Evolutionary conservation across 2,888 invertebrate species (phyloP).

Genomic region (Ctenicera cuprea): DNA sequence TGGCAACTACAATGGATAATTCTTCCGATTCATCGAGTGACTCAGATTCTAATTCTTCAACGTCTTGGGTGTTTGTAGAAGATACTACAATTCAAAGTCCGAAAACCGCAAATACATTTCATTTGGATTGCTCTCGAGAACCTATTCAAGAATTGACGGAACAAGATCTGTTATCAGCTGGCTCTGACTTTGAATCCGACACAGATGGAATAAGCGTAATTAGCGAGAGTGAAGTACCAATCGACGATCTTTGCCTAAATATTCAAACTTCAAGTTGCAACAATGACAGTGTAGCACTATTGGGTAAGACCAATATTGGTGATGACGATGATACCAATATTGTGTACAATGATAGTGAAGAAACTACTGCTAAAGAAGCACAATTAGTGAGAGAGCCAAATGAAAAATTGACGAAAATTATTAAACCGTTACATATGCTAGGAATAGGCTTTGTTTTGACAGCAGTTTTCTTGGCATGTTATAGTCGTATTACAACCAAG

Average conservation of each 20-base stretch:
- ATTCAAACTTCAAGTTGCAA: neutral
- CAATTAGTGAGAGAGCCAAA: neutral
- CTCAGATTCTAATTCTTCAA: conserved; percentile 52
- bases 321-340: neutral
- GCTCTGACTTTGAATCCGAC: conserved; percentile 54
- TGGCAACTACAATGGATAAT: conserved; percentile 39
- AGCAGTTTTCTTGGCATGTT: conserved; percentile 36
- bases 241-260: conserved; percentile 23
- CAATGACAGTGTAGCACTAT: neutral
- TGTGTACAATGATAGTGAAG: neutral
- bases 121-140: conserved; percentile 51
- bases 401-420: conserved; percentile 10
- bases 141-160: conserved; percentile 53
- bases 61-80: conserved; percentile 55
- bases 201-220: conserved; percentile 59
- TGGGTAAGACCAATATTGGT: neutral
- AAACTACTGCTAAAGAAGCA: neutral
- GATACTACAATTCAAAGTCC: conserved; percentile 19
- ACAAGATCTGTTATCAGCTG: conserved; percentile 36
- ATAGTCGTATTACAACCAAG: conserved; percentile 19
- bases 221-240: conserved; percentile 55
- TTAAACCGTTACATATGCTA: conserved; percentile 20
- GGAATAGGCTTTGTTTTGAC: conserved; percentile 36
- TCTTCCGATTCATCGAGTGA: conserved; percentile 49
- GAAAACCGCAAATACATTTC: conserved; percentile 38